Percentiles rank a stretch among this genome's conserved stretches.
Evolutionary conservation across 2,888 invertebrate species (phyloP).

Genomic region (Lasioglossum villosulum): DNA sequence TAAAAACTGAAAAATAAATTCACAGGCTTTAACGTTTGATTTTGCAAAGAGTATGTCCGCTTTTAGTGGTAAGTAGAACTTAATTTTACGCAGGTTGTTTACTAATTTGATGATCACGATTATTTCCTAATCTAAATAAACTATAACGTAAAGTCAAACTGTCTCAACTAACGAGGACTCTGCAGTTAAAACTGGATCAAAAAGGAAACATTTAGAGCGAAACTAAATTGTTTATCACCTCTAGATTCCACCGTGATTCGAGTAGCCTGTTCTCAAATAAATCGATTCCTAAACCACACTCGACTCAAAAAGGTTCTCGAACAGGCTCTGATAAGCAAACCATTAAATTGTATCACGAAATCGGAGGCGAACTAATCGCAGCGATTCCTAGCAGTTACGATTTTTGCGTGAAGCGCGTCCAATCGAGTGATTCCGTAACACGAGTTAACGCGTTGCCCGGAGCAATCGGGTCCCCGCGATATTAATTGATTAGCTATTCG

Average conservation of each 20-base stretch:
- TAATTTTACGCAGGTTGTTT: too few relatives aligned
- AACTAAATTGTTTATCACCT: neutral
- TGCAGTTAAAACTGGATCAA: too few relatives aligned
- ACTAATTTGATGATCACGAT: too few relatives aligned
- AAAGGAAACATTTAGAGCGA: too few relatives aligned
- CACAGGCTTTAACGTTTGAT: too few relatives aligned
- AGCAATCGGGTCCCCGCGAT: neutral
- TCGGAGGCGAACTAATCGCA: neutral
- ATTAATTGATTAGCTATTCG: neutral
- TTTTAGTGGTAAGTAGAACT: too few relatives aligned
- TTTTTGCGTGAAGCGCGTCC: neutral
- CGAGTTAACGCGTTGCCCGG: neutral
- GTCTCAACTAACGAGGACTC: too few relatives aligned
- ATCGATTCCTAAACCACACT: neutral
- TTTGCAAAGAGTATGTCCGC: too few relatives aligned
- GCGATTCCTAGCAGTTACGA: neutral
- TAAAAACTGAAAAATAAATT: too few relatives aligned
- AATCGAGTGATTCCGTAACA: neutral
- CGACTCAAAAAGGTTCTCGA: neutral
- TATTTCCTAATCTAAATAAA: too few relatives aligned
- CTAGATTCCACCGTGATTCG: neutral
- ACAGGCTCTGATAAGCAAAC: neutral
- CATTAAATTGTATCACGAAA: neutral
- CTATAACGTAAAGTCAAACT: too few relatives aligned
- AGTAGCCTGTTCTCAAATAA: neutral